phyloP scores from a whole-genome alignment of 2,888 invertebrate genomes.

The Ichneumon xanthorius region DNA sequence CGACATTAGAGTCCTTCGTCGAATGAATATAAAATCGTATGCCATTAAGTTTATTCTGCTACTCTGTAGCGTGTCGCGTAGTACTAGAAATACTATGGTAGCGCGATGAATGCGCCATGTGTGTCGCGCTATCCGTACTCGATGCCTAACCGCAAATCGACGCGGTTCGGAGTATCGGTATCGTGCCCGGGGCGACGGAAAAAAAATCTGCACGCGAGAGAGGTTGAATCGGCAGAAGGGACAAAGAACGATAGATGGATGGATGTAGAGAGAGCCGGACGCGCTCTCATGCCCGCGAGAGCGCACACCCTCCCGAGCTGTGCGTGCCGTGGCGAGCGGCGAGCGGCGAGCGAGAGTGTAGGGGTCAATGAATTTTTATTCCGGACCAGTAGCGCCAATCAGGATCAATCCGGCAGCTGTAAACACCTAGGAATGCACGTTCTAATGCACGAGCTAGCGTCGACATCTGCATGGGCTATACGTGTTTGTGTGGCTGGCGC shows the following conservation, averaged over 20 bases:
- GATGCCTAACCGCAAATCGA: not conserved
- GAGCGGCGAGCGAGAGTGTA: conserved; percentile 50
- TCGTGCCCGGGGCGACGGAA: not conserved
- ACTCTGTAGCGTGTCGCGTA: not conserved
- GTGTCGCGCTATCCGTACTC: not conserved
- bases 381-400: conserved; percentile 64
- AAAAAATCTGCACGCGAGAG: not conserved
- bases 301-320: not conserved
- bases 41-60: not conserved
- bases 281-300: conserved; percentile 7
- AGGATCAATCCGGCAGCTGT: conserved; percentile 64
- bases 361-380: conserved; percentile 69
- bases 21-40: not conserved
- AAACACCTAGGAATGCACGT: conserved; percentile 70
- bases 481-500: conserved; percentile 45
- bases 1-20: not conserved
- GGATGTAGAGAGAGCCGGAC: conserved; percentile 9
- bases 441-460: conserved; percentile 60
- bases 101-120: not conserved
- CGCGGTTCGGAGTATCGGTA: not conserved
- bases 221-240: conserved; percentile 2
- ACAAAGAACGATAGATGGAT: conserved; percentile 5
- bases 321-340: conserved; percentile 13
- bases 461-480: conserved; percentile 14
- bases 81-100: not conserved